Evolutionary conservation across 2,113 vertebrate genomes (phyloP).

Genomic region (Toxotes chatareus): DNA sequence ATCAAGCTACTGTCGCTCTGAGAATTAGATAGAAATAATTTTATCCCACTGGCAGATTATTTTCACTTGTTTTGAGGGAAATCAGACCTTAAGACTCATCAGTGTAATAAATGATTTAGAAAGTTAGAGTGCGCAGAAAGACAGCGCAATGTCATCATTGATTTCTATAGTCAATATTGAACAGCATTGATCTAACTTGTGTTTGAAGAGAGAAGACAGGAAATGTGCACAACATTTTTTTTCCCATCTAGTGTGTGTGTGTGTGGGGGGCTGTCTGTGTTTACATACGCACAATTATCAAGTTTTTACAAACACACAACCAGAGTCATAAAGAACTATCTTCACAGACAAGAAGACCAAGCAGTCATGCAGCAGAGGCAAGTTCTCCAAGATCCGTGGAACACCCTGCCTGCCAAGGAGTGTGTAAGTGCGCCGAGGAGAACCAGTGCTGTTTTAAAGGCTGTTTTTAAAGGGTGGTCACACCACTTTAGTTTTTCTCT

Average conservation of each 20-base stretch:
- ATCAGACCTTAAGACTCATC: neutral
- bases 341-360: too few relatives aligned
- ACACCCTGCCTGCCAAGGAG: too few relatives aligned
- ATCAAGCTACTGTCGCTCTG: neutral
- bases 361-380: too few relatives aligned
- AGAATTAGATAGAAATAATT: neutral
- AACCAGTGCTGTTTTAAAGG: too few relatives aligned
- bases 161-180: slow-evolving; percentile 52
- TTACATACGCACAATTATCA: neutral
- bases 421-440: too few relatives aligned
- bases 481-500: too few relatives aligned
- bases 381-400: too few relatives aligned
- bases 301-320: too few relatives aligned
- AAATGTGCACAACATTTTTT: neutral
- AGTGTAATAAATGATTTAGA: neutral
- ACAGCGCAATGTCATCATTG: slow-evolving; percentile 25
- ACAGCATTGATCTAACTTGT: slow-evolving; percentile 35
- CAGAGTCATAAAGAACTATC: too few relatives aligned
- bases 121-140: neutral
- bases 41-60: neutral
- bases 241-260: neutral
- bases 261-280: neutral
- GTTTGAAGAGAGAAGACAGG: slow-evolving; percentile 28
- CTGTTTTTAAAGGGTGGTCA: too few relatives aligned
- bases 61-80: neutral